Base-by-base conservation (phyloP, 2,888 invertebrate genomes). In the Drosophila tripunctata region DNA sequence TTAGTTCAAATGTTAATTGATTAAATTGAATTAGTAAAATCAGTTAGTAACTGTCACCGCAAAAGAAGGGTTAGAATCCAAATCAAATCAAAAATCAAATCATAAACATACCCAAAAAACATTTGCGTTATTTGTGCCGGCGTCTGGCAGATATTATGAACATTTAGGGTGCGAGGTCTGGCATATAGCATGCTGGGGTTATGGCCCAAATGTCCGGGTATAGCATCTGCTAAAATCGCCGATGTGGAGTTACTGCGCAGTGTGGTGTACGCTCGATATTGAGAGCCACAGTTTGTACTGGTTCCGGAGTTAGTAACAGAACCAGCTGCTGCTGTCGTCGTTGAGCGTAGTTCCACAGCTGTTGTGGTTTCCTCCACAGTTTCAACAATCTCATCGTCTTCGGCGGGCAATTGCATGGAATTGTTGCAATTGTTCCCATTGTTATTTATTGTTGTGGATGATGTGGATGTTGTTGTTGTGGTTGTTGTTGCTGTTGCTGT, bases 151-250 rank as follows among this genome's bases (percentile, higher is more conserved):
- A 82, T 74, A 80, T 90, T 85, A 63, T 89, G 88, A 44, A 91
- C 91, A 78, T 91, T 90, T 47, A 91, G 82, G 10, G 91, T 91
- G 76, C 91, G 90, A 38, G 91, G 91, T 17, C 91, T 81, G 52
- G 78, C 66, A 38, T 72, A 83, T 3, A 82, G 43, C 44, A 88
- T 68, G 58, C 72, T 72, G 56, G 85, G 47, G 24, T 50, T 62
- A 30, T 22, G 52, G 15, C 61, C 51, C 50, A 77, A 51, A n/a
- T 82, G 61, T 1, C 74, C 54, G 17, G 67, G 73, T 30, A 80
- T 44, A 8, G 56, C 64, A 33, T 75, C 83, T 3, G 70, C 72
- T 51, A 88, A 33, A 17, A 90, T 79, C 30, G 90, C 89, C 27
- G 89, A 90, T 3, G 90, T 88, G 17, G 90, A 90, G 65, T 88